Base-by-base conservation (phyloP, 2,797 vertebrate species). In the Otus scops region DNA sequence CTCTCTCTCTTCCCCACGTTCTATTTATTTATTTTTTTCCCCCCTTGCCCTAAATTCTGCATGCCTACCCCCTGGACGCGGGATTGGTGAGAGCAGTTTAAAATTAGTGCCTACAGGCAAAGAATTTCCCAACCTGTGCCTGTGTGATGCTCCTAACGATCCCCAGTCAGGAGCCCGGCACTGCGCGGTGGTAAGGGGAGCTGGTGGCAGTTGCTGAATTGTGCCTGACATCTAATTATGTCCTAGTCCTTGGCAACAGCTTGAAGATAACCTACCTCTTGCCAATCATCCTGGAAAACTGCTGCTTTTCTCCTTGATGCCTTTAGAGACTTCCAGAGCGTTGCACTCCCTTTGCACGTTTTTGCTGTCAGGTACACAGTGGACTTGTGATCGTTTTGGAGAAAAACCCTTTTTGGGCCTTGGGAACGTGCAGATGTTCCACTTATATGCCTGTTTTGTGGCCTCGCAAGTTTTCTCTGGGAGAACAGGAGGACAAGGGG, bases 1-100 rank as follows among this genome's bases (percentile, higher is more conserved):
- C 51, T 16, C 20, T 43, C 34, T 73, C 64, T 6, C 32, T 43
- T 43, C 8, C 23, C 23, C 23, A 12, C 0, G 0, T 34, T 69
- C 23, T 89, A 36, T 75, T 73, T 60, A 21, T 27, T 83, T 77
- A 5, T 84, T 70, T 61, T 19, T 18, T 8, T 3, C 0, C 4
- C 6, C 28, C 20, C 18, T 76, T 57, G 30, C 47, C 67, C 60
- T 30, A n/a, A 78, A 93, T 88, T 92, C 77, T 27, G 30, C 1
- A 0, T 22, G 28, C 34, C 41, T 28, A 6, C 45, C 53, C 59
- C 79, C 48, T 9, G 77, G 76, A 23, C 63, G 21, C 4, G 1
- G 69, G 77, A 23, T 32, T 41, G 38, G 65, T 32, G 70, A 47
- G 34, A 82, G 54, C 7, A 36, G 34, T 27, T 87, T 71, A n/a